Evolutionary conservation across 1,140 invertebrate genomes (phyloP).

Genomic region (Araneus ventricosus): DNA sequence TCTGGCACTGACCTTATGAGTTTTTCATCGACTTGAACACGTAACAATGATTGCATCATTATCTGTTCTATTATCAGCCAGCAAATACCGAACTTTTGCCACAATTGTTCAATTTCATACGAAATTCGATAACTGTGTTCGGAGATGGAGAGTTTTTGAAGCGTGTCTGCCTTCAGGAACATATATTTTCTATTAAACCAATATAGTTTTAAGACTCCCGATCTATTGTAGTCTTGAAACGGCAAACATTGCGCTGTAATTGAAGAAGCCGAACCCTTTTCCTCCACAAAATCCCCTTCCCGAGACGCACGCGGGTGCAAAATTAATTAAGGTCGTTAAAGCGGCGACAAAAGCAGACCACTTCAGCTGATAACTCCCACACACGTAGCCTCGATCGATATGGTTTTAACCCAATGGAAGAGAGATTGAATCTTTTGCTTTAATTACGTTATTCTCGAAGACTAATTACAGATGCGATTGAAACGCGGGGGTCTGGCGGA

Average conservation of each 20-base stretch:
- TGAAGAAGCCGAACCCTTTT: background rate
- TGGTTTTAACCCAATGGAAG: conserved; percentile 27
- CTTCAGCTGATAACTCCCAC: conserved; percentile 46
- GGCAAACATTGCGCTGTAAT: background rate
- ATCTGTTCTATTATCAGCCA: too few relatives aligned
- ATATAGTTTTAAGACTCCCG: too few relatives aligned
- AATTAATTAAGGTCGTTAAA: conserved; percentile 36
- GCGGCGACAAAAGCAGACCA: conserved; percentile 45
- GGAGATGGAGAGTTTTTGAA: too few relatives aligned
- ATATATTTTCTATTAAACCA: too few relatives aligned
- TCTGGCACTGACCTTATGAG: too few relatives aligned
- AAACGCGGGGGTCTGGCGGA: background rate
- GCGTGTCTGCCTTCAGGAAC: too few relatives aligned
- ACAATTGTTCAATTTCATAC: too few relatives aligned
- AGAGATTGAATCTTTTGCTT: conserved; percentile 44
- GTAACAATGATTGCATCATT: too few relatives aligned
- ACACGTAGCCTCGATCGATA: conserved; percentile 30
- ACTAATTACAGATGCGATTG: conserved; percentile 34
- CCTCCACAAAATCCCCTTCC: background rate
- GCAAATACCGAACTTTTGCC: too few relatives aligned
- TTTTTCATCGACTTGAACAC: too few relatives aligned
- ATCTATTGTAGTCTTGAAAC: too few relatives aligned
- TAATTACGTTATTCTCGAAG: conserved; percentile 36
- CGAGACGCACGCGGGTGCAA: background rate
- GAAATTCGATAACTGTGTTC: too few relatives aligned